Percentiles rank a stretch among this genome's conserved stretches.
Evolutionary conservation across 2,113 vertebrate genomes (phyloP).

Genomic region (Delphinapterus leucas): DNA sequence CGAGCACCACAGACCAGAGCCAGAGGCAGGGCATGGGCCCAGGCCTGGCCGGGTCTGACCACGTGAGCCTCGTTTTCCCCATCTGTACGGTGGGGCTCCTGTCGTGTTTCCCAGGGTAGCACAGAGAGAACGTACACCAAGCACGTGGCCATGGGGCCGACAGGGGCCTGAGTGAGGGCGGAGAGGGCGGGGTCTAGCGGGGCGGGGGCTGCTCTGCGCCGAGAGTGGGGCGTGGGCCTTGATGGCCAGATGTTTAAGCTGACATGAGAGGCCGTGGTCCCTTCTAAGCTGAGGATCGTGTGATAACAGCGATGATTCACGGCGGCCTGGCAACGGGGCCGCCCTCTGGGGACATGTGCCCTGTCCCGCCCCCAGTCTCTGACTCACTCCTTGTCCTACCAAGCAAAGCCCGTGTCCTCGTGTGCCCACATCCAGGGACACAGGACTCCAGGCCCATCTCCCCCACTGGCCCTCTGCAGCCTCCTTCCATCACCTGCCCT

Average conservation of each 20-base stretch:
- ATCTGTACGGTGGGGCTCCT: fast-evolving
- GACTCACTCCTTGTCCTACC: not conserved
- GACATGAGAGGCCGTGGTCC: not conserved
- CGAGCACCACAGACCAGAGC: no score
- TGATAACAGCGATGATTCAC: fast-evolving
- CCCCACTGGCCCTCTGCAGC: not conserved
- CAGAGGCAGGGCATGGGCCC: not conserved
- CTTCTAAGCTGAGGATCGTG: not conserved
- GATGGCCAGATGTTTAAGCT: fast-evolving
- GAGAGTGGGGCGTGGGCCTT: fast-evolving
- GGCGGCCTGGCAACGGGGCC: fast-evolving
- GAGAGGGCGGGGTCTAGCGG: fast-evolving
- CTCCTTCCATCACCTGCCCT: no score
- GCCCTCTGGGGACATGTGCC: not conserved
- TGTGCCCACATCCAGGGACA: no score
- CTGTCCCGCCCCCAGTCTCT: no score
- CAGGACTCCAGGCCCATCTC: no score
- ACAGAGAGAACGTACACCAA: fast-evolving
- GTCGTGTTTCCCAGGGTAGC: fast-evolving
- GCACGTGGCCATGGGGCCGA: fast-evolving
- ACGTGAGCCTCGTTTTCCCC: not conserved
- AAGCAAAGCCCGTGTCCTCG: not conserved
- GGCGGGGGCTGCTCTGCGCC: not conserved
- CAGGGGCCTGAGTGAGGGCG: not conserved
- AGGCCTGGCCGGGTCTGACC: not conserved